Conservation (phyloP, 2,888 invertebrate species). For the Cenopis cana region DNA sequence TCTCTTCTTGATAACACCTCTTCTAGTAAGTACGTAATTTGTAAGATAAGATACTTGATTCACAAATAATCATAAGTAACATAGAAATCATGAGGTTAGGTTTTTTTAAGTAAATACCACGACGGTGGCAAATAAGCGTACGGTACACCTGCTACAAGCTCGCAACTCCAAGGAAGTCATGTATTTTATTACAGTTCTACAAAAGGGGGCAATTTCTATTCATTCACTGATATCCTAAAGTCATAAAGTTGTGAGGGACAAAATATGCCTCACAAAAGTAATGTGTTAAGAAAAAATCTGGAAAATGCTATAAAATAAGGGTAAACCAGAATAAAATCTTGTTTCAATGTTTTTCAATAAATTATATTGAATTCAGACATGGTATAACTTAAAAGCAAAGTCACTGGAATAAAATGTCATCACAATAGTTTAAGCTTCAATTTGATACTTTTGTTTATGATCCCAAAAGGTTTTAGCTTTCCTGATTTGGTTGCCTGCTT, state of each 20-base stretch:
- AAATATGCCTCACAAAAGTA: no score
- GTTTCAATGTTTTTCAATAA: slow-evolving; percentile 15
- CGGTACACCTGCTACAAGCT: no score
- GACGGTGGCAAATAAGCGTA: no score
- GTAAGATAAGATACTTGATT: neutral
- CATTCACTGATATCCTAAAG: no score
- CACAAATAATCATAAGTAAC: neutral
- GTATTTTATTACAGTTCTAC: neutral
- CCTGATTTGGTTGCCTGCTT: slow-evolving; percentile 85
- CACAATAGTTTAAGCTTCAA: slow-evolving; percentile 12
- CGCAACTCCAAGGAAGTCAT: no score
- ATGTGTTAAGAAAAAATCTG: no score
- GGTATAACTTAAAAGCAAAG: neutral
- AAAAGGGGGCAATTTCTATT: no score
- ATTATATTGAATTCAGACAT: slow-evolving; percentile 20
- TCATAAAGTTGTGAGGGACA: no score
- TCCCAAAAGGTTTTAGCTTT: slow-evolving; percentile 86
- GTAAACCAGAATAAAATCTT: neutral
- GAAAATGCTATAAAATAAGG: neutral
- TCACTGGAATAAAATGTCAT: slow-evolving; percentile 9
- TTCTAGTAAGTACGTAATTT: neutral
- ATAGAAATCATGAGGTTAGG: no score
- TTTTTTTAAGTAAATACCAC: no score
- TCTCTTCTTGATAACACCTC: neutral
- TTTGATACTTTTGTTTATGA: slow-evolving; percentile 56